These are phyloP conservation scores for Brachyistius frenatus DNA, from an alignment of 2,113 vertebrate species.

Conservation along the genomic window DNA sequence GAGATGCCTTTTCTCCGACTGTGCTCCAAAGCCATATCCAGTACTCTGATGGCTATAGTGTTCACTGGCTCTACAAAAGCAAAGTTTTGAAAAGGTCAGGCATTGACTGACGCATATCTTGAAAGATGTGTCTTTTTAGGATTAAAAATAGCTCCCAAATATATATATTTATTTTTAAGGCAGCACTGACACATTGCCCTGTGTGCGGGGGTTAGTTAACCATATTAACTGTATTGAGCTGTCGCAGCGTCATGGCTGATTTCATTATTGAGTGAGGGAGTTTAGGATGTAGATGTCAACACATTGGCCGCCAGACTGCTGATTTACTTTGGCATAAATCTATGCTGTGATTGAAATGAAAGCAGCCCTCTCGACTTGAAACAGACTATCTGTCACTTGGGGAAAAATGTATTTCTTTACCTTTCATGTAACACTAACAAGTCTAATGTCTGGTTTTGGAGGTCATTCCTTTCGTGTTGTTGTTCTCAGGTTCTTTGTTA, in stretches of 20 bases:
- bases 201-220: slow-evolving; percentile 58
- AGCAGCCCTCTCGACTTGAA: slow-evolving; percentile 31
- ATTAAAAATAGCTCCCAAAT: no score
- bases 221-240: slow-evolving; percentile 79
- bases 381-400: slow-evolving; percentile 29
- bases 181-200: neutral
- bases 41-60: no score
- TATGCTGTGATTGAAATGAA: slow-evolving; percentile 70
- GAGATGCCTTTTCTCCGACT: neutral
- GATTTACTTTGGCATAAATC: slow-evolving; percentile 77
- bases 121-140: neutral
- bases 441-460: slow-evolving; percentile 25
- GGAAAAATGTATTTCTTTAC: slow-evolving; percentile 60
- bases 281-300: slow-evolving; percentile 72
- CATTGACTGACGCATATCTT: no score
- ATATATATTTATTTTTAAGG: neutral
- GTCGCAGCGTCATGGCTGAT: slow-evolving; percentile 76
- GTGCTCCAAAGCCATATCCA: neutral
- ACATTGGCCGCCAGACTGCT: slow-evolving; percentile 52
- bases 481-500: neutral
- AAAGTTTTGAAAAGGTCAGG: neutral
- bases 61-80: no score
- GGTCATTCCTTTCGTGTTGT: slow-evolving; percentile 1
- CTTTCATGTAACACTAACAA: slow-evolving; percentile 41
- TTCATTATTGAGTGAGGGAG: slow-evolving; percentile 75